A percentile compares a stretch with the other conserved stretches of the same genome.
Conservation (phyloP, 2,888 invertebrate genomes). For the Sialis fuliginosa region DNA sequence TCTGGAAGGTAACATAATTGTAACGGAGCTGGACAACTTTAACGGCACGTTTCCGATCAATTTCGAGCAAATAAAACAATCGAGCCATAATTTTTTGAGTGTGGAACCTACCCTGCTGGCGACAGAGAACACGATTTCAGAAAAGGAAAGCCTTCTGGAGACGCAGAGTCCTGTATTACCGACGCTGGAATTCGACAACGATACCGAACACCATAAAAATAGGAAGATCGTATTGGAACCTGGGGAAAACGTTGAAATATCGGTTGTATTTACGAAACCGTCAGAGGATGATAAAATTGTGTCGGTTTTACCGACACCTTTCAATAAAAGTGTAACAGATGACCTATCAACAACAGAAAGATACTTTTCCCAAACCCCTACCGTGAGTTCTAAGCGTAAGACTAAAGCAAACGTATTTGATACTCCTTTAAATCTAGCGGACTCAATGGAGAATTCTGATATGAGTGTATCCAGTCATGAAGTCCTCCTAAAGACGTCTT, state of each 20-base stretch:
- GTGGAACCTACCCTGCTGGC: too few species aligned
- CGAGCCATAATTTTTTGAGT: too few species aligned
- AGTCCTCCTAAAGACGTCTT: not conserved
- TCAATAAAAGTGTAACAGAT: not conserved
- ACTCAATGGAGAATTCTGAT: constrained; percentile 3
- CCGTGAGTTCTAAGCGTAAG: not conserved
- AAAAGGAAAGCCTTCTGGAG: too few species aligned
- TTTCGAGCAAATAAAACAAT: too few species aligned
- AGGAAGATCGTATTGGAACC: not conserved
- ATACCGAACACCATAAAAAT: not conserved
- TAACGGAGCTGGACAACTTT: too few species aligned
- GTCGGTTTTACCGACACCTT: not conserved
- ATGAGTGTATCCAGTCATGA: constrained; percentile 2
- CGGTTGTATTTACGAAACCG: not conserved
- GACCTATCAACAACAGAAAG: not conserved
- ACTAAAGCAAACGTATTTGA: not conserved
- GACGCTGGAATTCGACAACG: too few species aligned
- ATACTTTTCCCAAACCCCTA: not conserved
- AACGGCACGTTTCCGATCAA: too few species aligned
- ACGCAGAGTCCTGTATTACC: too few species aligned
- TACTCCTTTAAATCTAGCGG: constrained; percentile 2
- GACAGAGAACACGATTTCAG: too few species aligned
- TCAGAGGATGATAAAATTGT: not conserved
- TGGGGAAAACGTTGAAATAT: not conserved
- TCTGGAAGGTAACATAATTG: too few species aligned